Conservation (phyloP, 1,140 invertebrate species). For the Papilio polytes region DNA sequence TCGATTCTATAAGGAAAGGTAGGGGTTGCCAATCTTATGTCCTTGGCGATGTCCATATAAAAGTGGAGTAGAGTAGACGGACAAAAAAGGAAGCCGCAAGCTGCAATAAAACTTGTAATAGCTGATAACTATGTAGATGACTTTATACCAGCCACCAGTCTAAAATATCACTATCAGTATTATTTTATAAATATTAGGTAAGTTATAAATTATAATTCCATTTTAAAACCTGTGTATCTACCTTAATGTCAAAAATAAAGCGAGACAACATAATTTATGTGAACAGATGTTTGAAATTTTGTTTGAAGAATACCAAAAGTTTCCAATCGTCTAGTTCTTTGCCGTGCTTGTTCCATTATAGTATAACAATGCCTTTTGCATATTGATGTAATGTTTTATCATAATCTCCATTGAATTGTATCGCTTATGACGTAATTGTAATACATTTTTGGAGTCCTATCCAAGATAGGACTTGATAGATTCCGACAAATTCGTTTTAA, state of each 20-base stretch:
- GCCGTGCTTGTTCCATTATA: conserved; percentile 1
- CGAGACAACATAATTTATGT: neutral
- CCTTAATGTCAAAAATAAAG: neutral
- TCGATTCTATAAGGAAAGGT: too few species aligned
- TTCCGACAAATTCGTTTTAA: neutral
- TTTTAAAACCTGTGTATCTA: neutral
- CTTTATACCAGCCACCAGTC: too few species aligned
- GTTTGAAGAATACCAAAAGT: neutral
- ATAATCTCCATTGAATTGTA: neutral
- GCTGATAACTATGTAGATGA: too few species aligned
- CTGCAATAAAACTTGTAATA: too few species aligned
- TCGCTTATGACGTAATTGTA: neutral
- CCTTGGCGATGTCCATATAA: too few species aligned
- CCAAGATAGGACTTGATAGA: neutral
- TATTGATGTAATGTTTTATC: conserved; percentile 18
- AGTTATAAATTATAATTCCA: too few species aligned
- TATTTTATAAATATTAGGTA: too few species aligned
- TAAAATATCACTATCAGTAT: too few species aligned
- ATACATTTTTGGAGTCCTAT: neutral
- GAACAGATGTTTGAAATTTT: neutral
- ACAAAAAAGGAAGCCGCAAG: too few species aligned
- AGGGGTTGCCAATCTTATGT: too few species aligned
- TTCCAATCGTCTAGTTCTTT: neutral
- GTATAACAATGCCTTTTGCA: conserved; percentile 8
- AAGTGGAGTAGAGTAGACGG: too few species aligned